Percentiles rank a stretch among this genome's conserved stretches.
Evolutionary conservation across 1,140 invertebrate species (phyloP).

Genomic region (Ganaspis sp.): DNA sequence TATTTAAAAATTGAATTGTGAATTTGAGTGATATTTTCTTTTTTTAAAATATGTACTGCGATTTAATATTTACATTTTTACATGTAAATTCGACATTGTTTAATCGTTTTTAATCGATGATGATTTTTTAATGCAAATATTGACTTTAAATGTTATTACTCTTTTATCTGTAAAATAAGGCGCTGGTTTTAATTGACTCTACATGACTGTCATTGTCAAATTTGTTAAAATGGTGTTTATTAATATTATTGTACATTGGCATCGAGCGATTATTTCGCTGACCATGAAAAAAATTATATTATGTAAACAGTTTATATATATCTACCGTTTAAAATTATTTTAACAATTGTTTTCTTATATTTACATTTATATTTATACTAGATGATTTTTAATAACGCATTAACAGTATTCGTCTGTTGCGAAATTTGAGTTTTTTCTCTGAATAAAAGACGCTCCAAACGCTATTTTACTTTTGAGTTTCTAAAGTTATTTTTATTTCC

Average conservation of each 20-base stretch:
- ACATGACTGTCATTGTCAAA: slow-evolving; percentile 22
- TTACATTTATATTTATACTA: slow-evolving; percentile 22
- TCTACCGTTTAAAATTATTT: slow-evolving; percentile 42
- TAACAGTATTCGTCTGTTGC: not conserved
- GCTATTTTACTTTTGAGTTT: not conserved
- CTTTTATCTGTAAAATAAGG: not conserved
- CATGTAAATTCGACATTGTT: not conserved
- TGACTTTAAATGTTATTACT: slow-evolving; percentile 8
- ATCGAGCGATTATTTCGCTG: not conserved
- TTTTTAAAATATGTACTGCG: not conserved
- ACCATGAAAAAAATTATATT: not conserved
- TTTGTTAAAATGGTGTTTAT: slow-evolving; percentile 37
- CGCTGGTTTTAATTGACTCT: not conserved
- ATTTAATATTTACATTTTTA: not conserved
- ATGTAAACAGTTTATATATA: slow-evolving; percentile 52
- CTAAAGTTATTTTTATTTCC: slow-evolving; percentile 21
- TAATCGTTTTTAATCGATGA: too few species aligned
- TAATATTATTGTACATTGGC: slow-evolving; percentile 36
- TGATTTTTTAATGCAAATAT: slow-evolving; percentile 5
- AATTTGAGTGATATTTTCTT: not conserved
- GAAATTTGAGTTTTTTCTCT: not conserved
- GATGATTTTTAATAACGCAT: slow-evolving; percentile 1
- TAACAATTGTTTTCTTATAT: slow-evolving; percentile 17
- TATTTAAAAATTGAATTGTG: not conserved
- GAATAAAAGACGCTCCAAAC: slow-evolving; percentile 29